Conservation (phyloP, 2,113 vertebrate genomes). For the Clarias gariepinus region DNA sequence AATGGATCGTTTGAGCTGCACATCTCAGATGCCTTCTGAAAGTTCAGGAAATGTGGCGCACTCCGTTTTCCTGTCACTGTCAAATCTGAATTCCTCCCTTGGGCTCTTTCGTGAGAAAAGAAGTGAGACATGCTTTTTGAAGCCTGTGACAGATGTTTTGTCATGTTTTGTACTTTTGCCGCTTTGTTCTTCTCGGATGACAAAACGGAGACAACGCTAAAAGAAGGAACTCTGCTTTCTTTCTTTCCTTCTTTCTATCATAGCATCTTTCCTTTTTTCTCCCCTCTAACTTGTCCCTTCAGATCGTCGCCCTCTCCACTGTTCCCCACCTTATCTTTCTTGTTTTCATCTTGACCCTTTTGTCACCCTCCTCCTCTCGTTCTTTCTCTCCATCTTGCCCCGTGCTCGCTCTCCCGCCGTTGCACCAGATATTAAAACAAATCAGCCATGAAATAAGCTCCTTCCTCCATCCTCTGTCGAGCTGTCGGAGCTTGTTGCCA, state of each 20-base stretch:
- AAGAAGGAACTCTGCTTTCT: not conserved
- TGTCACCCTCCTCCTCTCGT: constrained; percentile 10
- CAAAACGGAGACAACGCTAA: constrained; percentile 13
- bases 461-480: constrained; percentile 68
- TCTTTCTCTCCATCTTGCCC: constrained; percentile 37
- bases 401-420: constrained; percentile 57
- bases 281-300: constrained; percentile 29
- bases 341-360: constrained; percentile 29
- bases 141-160: constrained; percentile 45
- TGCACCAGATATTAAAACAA: constrained; percentile 73
- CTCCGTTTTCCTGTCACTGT: constrained; percentile 33
- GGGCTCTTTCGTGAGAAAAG: constrained; percentile 19
- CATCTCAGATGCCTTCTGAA: constrained; percentile 12
- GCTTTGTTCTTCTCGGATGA: constrained; percentile 11
- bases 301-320: not conserved
- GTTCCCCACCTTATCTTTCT: constrained; percentile 2
- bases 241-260: not conserved
- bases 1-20: not conserved
- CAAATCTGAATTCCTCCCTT: constrained; percentile 36
- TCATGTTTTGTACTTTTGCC: constrained; percentile 29
- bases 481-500: constrained; percentile 64
- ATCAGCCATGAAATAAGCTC: constrained; percentile 80
- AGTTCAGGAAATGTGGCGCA: constrained; percentile 19
- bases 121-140: constrained; percentile 37
- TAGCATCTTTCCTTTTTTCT: constrained; percentile 12